Percentiles rank a stretch among this genome's conserved stretches.
Conservation (phyloP, 1,140 invertebrate genomes). For the Octopus bimaculoides region DNA sequence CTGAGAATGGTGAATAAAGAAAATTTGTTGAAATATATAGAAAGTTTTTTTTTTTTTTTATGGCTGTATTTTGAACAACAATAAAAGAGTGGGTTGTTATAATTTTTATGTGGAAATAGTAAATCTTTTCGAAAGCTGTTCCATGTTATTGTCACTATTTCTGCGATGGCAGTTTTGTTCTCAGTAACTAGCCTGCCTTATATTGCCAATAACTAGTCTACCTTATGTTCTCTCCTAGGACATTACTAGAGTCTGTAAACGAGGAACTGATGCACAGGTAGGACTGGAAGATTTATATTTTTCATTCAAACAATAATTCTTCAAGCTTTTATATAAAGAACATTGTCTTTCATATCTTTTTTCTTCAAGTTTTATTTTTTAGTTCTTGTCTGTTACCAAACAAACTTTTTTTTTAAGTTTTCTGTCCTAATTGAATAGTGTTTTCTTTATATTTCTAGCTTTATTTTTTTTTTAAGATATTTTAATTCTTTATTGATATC, state of each 20-base stretch:
- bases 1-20: too few species aligned
- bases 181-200: background rate
- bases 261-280: slow-evolving; percentile 57
- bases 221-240: slow-evolving; percentile 35
- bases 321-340: too few species aligned
- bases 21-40: too few species aligned
- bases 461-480: too few species aligned
- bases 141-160: background rate
- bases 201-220: background rate
- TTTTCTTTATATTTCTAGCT: too few species aligned
- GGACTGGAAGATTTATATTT: slow-evolving; percentile 8
- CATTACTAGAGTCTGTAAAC: slow-evolving; percentile 56
- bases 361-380: background rate
- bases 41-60: too few species aligned
- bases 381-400: slow-evolving; percentile 1
- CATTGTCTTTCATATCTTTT: background rate
- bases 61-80: too few species aligned
- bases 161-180: background rate
- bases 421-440: too few species aligned
- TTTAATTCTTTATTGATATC: too few species aligned
- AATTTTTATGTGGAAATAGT: too few species aligned
- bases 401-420: background rate
- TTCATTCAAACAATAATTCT: background rate
- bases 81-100: too few species aligned
- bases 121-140: background rate